Evolutionary conservation across 2,888 invertebrate genomes (phyloP), one percentile per base, ranked within the genome.

Genomic region (Drosophila birchii): DNA sequence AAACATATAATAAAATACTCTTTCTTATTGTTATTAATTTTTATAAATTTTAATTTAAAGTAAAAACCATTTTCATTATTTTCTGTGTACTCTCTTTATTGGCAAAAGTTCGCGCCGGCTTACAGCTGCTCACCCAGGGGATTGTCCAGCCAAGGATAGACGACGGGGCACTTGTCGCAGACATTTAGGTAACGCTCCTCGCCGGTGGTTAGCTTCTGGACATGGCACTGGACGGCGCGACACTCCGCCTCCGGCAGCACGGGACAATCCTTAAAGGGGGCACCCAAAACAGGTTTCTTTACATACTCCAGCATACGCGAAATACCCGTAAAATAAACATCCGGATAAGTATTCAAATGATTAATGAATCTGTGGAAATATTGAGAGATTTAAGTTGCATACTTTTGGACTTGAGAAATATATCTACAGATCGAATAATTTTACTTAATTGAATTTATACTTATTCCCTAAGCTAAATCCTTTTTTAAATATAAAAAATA

Each of bases 61-160:
- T 29, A 16, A 20, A 55, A 43, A 0, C 20, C 6, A 6, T 2
- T 1, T 6, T 11, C 0, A 4, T 61, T 61, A 16, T 53, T 53
- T 51, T 58, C 41, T 56, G 68, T 82, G 82, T 61, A 70, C 34
- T 62, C 45, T 69, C 72, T 87, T 82, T 80, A 80, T 80, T 74
- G 62, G 32, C 39, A 9, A 29, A 38, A 16, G 23, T 36, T 44
- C 47, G 44, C 26, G 51, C 34, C 14, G 36, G 9, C 51, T 74
- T 82, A 83, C 78, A 69, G 66, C 60, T 59, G 12, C 57, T 66
- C 43, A 32, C 94, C 94, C 23, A 93, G 81, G 38, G 94, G 94
- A 91, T 94, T 94, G 26, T 92, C 91, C 20, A 94, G 64, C 94
- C 94, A 94, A 26, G 94, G 94, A 88, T 94, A 94, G 5, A 91